These are phyloP conservation scores for Ophiothrix spiculata DNA, from an alignment of 35 echinoderm and acorn worm species.

Conservation along the genomic window DNA sequence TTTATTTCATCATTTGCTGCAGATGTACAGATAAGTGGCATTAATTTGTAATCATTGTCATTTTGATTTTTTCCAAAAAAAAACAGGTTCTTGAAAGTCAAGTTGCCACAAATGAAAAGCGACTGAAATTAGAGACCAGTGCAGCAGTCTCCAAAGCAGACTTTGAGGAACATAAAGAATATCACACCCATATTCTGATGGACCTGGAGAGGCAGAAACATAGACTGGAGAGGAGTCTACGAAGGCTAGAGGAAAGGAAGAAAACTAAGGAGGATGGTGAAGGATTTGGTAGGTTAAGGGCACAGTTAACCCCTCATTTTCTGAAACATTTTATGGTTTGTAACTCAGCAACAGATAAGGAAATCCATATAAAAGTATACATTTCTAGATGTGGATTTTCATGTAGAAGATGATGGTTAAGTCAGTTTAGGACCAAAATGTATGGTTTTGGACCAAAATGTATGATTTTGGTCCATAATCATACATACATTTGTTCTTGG, in stretches of 20 bases:
- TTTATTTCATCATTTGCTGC: too few species aligned
- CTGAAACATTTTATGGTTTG: too few species aligned
- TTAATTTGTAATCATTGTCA: too few species aligned
- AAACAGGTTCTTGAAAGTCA: constrained; percentile 55
- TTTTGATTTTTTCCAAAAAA: background rate
- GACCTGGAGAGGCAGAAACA: constrained; percentile 64
- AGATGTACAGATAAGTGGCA: too few species aligned
- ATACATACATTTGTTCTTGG: background rate
- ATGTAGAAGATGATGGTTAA: too few species aligned
- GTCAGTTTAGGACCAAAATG: too few species aligned
- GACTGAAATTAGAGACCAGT: constrained; percentile 50
- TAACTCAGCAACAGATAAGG: too few species aligned
- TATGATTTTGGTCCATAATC: too few species aligned
- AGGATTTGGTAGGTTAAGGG: background rate
- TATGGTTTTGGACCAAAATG: too few species aligned
- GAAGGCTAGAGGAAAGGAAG: constrained; percentile 2
- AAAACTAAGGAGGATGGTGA: background rate
- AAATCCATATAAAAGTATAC: too few species aligned
- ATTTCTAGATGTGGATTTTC: too few species aligned
- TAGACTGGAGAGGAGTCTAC: constrained; percentile 35
- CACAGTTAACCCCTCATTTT: too few species aligned
- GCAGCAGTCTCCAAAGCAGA: constrained; percentile 1
- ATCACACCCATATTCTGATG: constrained; percentile 46
- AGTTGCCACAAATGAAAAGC: constrained; percentile 45
- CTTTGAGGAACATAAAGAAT: constrained; percentile 15